phyloP scores from a whole-genome alignment of 2,888 invertebrate genomes.

The Sipha maydis region DNA sequence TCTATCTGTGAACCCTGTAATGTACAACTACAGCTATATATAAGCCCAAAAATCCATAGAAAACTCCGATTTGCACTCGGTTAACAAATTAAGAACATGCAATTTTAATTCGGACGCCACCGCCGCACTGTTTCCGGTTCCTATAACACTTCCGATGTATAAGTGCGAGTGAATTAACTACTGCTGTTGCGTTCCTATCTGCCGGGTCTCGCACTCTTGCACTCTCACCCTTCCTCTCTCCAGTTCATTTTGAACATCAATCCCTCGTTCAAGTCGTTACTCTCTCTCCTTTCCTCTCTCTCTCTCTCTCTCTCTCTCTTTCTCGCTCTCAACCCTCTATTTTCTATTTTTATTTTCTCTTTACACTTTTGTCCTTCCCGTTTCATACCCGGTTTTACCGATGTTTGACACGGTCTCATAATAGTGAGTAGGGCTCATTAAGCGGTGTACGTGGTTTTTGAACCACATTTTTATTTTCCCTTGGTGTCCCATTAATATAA shows the following conservation, averaged over 20 bases:
- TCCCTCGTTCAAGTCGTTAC: not conserved
- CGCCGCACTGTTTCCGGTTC: not conserved
- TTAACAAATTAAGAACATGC: constrained; percentile 31
- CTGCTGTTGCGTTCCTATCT: not conserved
- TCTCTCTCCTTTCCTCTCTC: not conserved
- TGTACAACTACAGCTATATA: not conserved
- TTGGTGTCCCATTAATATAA: constrained; percentile 30
- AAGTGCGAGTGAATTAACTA: not conserved
- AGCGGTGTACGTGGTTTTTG: not conserved
- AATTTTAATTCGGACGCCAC: constrained; percentile 25
- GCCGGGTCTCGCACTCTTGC: not conserved
- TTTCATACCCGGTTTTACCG: not conserved
- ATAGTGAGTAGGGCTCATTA: not conserved
- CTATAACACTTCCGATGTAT: constrained; percentile 13
- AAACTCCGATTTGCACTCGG: constrained; percentile 8
- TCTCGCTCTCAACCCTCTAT: not conserved
- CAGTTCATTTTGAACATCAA: not conserved
- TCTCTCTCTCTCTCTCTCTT: not conserved
- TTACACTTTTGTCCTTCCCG: not conserved
- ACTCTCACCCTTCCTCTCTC: not conserved
- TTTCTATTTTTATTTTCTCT: no score
- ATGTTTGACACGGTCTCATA: not conserved
- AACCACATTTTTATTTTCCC: constrained; percentile 14
- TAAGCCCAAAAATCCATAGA: not conserved
- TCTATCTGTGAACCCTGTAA: no score